These are phyloP conservation scores for Hemicordylus capensis DNA, from an alignment of 2,113 vertebrate genomes.

Conservation along the genomic window DNA sequence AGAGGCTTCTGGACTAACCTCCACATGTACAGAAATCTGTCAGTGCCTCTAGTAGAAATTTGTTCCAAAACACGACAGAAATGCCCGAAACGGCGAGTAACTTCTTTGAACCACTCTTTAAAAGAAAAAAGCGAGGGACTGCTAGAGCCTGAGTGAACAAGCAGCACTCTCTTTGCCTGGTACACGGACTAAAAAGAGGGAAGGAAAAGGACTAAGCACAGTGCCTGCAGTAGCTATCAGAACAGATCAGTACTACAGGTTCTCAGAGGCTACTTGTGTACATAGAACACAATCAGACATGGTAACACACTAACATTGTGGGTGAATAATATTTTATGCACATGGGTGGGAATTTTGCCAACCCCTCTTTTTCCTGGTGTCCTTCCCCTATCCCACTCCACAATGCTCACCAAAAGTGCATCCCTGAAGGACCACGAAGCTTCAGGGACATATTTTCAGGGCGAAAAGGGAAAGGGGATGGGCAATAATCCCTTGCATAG, in stretches of 20 bases:
- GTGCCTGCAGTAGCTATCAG: background rate
- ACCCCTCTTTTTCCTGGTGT: no score
- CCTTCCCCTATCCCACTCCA: no score
- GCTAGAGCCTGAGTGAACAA: background rate
- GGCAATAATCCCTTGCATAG: no score
- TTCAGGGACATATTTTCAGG: no score
- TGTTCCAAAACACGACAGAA: background rate
- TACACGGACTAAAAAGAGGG: background rate
- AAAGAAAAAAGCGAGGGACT: background rate
- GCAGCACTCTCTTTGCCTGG: background rate
- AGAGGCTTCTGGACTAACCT: background rate
- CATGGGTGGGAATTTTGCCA: no score
- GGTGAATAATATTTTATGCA: no score
- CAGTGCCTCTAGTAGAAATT: background rate
- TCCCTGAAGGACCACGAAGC: no score
- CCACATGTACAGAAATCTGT: no score
- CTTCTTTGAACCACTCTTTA: no score
- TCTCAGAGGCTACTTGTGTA: background rate
- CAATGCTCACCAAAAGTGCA: no score
- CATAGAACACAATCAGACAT: background rate
- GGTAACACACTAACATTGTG: no score
- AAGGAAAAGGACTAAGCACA: background rate
- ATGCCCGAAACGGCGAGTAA: background rate
- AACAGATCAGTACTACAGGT: background rate
- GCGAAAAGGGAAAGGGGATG: no score